Conservation (phyloP, 1,140 invertebrate species). For the Parasteatoda tepidariorum region DNA sequence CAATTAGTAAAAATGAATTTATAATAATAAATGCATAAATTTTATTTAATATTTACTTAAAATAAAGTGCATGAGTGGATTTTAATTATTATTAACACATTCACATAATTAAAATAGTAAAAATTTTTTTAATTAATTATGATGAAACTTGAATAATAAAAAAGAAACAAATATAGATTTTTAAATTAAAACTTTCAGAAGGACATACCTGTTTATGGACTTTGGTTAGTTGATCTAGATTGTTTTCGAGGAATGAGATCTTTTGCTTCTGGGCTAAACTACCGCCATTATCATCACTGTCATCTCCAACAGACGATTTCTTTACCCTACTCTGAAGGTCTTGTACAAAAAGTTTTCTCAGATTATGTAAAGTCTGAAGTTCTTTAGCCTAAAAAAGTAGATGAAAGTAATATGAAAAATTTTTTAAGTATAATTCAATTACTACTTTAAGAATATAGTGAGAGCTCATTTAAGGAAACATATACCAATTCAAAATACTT, state of each 20-base stretch:
- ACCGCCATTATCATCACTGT: constrained; percentile 89
- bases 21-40: not conserved
- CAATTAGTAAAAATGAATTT: not conserved
- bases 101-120: too few species aligned
- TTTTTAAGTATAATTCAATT: too few species aligned
- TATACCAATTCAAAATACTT: too few species aligned
- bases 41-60: not conserved
- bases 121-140: too few species aligned
- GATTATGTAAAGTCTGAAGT: constrained; percentile 96
- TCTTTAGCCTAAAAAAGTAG: constrained; percentile 83
- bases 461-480: too few species aligned
- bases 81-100: too few species aligned
- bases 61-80: not conserved
- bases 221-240: constrained; percentile 98
- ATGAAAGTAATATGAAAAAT: too few species aligned
- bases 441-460: too few species aligned
- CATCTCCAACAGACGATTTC: constrained; percentile 74
- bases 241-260: constrained; percentile 99
- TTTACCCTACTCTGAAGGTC: constrained; percentile 85
- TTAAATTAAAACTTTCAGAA: too few species aligned
- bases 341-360: constrained; percentile 98
- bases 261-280: constrained; percentile 98
- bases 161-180: too few species aligned
- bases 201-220: constrained; percentile 77
- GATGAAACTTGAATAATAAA: too few species aligned